These are phyloP conservation scores for Oasisia sp. DNA, from an alignment of 2,888 invertebrate genomes.

Conservation along the genomic window DNA sequence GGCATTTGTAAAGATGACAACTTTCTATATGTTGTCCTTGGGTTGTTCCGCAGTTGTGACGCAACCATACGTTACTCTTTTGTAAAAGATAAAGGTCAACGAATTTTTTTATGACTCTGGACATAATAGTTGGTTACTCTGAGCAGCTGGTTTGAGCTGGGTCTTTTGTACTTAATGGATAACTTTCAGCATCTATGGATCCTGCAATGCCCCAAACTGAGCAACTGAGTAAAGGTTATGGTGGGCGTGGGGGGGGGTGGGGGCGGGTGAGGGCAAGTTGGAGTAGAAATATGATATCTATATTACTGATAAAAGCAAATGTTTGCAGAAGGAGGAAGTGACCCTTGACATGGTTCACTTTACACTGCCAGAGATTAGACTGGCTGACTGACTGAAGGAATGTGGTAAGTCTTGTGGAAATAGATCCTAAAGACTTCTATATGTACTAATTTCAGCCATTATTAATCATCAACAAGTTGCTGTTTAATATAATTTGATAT, in stretches of 20 bases:
- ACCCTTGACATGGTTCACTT: not conserved
- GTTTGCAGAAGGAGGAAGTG: not conserved
- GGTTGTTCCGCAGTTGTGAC: no score
- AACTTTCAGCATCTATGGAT: not conserved
- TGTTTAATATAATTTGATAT: no score
- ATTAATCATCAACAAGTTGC: no score
- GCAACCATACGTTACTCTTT: no score
- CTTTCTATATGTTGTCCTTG: no score
- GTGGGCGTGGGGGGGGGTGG: not conserved
- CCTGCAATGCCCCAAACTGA: not conserved
- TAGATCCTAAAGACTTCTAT: no score
- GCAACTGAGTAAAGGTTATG: not conserved
- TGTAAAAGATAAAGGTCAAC: no score
- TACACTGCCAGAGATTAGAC: not conserved
- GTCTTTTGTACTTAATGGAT: not conserved
- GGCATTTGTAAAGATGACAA: no score
- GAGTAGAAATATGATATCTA: not conserved
- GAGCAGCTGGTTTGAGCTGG: not conserved
- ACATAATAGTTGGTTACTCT: not conserved
- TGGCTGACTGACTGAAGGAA: not conserved
- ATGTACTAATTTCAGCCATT: no score
- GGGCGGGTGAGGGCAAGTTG: not conserved
- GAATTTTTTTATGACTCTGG: not conserved
- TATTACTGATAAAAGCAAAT: conserved; percentile 4
- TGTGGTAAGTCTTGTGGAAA: not conserved